Evolutionary conservation across 2,113 vertebrate genomes (phyloP), one percentile per base, ranked within the genome.

Genomic region (Oreochromis tanganicae): DNA sequence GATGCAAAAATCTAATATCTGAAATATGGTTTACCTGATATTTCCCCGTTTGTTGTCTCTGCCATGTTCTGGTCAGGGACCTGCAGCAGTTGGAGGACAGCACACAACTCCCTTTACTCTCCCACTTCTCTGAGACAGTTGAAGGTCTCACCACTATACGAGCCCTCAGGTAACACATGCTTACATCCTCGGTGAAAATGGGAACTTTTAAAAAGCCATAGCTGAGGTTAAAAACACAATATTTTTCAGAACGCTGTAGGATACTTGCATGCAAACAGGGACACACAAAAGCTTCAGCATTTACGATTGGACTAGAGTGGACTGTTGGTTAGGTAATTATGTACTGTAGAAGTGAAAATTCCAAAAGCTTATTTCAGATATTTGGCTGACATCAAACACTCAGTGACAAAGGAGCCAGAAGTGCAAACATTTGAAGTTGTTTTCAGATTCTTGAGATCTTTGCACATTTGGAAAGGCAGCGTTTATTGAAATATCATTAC

Each of bases 61-160:
- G 79, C 11, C 83, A 55, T 89, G 73, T 84, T 89, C 48, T 87
- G 50, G 9, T 66, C 95, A 99, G 99, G 94, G 99, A 99, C 94
- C 97, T 99, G 87, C 99, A 99, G 95, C 98, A 99, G 95, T 90
- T 99, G 87, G 99, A 99, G 87, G 99, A 99, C 95, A 97, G 97
- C 92, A 99, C 99, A 34, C 98, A 99, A 80, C 97, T 99, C 29
- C 99, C 99, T 3, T 91, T 99, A 27, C 97, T 99, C 32, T 98
- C 97, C 4, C 98, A 99, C 95, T 99, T 99, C 92, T 99, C 98
- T 29, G 99, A 99, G 94, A 99, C 98, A 0, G 97, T 99, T 82
- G 99, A 99, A 92, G 99, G 99, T 24, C 97, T 99, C 86, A 98
- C 97, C 80, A 99, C 98, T 52, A 99, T 99, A 83, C 95, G 99